Base-by-base conservation (phyloP, 2,797 vertebrate genomes). In the Phrynocephalus forsythii region DNA sequence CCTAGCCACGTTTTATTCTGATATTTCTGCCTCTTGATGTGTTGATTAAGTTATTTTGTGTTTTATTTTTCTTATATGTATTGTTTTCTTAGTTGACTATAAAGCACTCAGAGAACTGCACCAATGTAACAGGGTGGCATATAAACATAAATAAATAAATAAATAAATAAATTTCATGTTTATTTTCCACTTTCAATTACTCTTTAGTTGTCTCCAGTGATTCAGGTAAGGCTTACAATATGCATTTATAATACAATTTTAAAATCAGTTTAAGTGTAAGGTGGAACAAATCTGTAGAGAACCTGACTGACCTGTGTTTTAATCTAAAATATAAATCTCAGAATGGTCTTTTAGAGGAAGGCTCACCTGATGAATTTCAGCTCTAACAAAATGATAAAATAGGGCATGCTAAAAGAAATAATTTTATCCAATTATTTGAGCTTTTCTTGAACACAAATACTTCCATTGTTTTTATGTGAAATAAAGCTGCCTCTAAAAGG, bases 391-490 rank as follows among this genome's bases (percentile, higher is more conserved):
- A 82, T 71, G 88, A 52, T 10, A 90, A 76, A 92, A 92, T 69
- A 91, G 86, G 92, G 84, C 81, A 88, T 75, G 13, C 87, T 89
- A 89, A 90, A 38, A 56, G 63, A n/a, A 0, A 0, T 84, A 76
- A 33, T 1, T 93, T 92, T 86, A 86, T 72, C 73, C 84, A 33
- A 88, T 69, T 81, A 28, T 5, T 0, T 44, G n/a, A 56, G 16
- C 69, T 92, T 89, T 90, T 79, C 56, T 48, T 11, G 5, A 78
- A 77, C 84, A n/a, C 44, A 60, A 48, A 10, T 1, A 86, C 33
- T 83, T 56, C 9, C 52, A 11, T 79, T 89, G 88, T 77, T 93
- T 86, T 72, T 82, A 28, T n/a, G 28, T 0, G 1, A 88, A 92
- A 76, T 0, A 60, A 90, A 90, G 48, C 79, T 83, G 83, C 44